phyloP scores from a whole-genome alignment of 64 coral and sea anemone genomes.

The Platygyra sinensis region DNA sequence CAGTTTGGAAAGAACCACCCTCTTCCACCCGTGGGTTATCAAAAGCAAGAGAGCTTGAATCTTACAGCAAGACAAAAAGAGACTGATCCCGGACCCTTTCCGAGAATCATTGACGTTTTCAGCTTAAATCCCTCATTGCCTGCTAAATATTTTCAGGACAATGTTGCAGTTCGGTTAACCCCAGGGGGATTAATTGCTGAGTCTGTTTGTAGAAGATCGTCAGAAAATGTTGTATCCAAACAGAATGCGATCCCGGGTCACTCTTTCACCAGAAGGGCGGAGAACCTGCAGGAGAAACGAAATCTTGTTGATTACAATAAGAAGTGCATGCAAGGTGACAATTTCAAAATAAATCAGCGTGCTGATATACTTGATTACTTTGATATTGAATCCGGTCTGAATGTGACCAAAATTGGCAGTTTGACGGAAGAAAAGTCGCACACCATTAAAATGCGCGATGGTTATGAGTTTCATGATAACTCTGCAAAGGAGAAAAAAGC shows the following conservation, averaged over 20 bases:
- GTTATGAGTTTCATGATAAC: not conserved
- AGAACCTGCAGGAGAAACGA: not conserved
- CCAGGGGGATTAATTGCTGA: not conserved
- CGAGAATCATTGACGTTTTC: not conserved
- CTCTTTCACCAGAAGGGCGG: not conserved
- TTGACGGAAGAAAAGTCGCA: not conserved
- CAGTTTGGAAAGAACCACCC: not conserved
- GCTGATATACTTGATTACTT: not conserved
- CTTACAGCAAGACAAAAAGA: not conserved
- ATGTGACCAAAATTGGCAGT: not conserved
- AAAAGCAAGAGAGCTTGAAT: not conserved
- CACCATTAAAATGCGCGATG: not conserved
- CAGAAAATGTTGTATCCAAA: not conserved
- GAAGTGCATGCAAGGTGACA: not conserved
- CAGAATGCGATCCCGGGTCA: not conserved
- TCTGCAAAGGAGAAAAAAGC: not conserved
- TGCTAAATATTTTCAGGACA: not conserved
- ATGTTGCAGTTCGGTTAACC: not conserved
- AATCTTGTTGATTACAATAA: not conserved
- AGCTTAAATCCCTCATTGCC: slow-evolving; percentile 11
- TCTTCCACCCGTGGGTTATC: not conserved
- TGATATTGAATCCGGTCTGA: not conserved
- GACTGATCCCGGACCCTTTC: not conserved
- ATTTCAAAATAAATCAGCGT: not conserved
- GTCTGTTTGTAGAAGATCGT: not conserved